phyloP scores from a whole-genome alignment of 2,888 invertebrate species.

The Tipula confusa region DNA sequence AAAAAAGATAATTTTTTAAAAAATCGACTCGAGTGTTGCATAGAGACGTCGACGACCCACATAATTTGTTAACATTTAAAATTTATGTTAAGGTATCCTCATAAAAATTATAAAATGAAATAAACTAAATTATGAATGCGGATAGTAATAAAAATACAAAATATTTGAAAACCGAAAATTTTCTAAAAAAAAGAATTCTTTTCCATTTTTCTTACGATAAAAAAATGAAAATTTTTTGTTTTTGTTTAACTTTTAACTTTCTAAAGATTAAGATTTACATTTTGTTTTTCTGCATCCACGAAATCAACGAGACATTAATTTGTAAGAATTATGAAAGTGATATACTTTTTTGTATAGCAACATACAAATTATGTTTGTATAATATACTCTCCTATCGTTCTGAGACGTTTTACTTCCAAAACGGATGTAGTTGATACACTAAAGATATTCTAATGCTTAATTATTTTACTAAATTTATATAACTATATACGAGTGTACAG shows the following conservation, averaged over 20 bases:
- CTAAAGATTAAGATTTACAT: neutral
- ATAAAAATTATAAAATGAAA: neutral
- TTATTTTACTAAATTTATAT: neutral
- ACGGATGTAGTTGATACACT: too few relatives aligned
- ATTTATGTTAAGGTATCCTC: neutral
- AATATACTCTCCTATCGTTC: too few relatives aligned
- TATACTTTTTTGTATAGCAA: neutral
- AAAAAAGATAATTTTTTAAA: too few relatives aligned
- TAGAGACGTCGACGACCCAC: neutral
- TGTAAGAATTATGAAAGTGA: neutral
- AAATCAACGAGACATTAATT: neutral
- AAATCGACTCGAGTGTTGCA: too few relatives aligned
- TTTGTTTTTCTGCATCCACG: neutral
- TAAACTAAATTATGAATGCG: neutral
- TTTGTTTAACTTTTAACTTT: neutral
- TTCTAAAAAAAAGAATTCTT: neutral
- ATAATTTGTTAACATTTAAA: neutral
- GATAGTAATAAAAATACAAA: neutral
- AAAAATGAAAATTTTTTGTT: neutral
- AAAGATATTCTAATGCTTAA: neutral
- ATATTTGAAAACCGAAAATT: neutral
- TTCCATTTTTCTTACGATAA: neutral
- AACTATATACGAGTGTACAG: neutral
- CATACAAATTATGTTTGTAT: neutral
- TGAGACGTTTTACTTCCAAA: too few relatives aligned